phyloP scores from a whole-genome alignment of 2,888 invertebrate genomes.

The Chloroclysta siterata region DNA sequence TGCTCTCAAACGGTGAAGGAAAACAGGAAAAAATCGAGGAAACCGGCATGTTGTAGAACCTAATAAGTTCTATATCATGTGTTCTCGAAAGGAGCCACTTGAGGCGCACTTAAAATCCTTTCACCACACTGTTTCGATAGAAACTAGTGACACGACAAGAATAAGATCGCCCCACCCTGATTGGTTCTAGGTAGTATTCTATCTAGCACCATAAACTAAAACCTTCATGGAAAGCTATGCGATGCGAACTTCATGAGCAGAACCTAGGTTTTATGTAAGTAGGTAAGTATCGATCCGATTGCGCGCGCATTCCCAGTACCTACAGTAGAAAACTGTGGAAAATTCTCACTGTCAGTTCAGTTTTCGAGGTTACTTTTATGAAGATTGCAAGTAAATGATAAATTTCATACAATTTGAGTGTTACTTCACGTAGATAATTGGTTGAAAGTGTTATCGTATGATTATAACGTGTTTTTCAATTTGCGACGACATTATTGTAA shows the following conservation, averaged over 20 bases:
- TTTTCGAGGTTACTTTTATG: constrained; percentile 56
- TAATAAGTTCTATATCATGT: too few relatives aligned
- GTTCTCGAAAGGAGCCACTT: too few relatives aligned
- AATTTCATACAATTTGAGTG: background rate
- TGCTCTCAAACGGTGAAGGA: too few relatives aligned
- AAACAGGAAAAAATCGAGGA: too few relatives aligned
- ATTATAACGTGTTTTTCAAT: background rate
- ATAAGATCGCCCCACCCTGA: background rate
- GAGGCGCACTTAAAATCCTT: too few relatives aligned
- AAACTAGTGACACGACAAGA: too few relatives aligned
- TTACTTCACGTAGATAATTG: background rate
- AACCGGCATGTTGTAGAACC: too few relatives aligned
- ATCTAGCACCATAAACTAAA: background rate
- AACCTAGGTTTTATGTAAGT: constrained; percentile 14
- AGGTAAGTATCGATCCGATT: constrained; percentile 62
- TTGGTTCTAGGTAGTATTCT: background rate
- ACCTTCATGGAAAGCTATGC: constrained; percentile 2
- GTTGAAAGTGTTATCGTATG: constrained; percentile 1
- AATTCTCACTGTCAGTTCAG: constrained; percentile 49
- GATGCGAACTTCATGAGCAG: constrained; percentile 23
- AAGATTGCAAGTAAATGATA: constrained; percentile 12
- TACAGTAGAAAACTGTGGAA: constrained; percentile 46
- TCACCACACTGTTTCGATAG: too few relatives aligned
- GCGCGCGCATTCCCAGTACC: constrained; percentile 68
- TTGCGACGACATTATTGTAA: constrained; percentile 1